phyloP scores from a whole-genome alignment of 2,797 vertebrate genomes.

The Premnoplex brunnescens region DNA sequence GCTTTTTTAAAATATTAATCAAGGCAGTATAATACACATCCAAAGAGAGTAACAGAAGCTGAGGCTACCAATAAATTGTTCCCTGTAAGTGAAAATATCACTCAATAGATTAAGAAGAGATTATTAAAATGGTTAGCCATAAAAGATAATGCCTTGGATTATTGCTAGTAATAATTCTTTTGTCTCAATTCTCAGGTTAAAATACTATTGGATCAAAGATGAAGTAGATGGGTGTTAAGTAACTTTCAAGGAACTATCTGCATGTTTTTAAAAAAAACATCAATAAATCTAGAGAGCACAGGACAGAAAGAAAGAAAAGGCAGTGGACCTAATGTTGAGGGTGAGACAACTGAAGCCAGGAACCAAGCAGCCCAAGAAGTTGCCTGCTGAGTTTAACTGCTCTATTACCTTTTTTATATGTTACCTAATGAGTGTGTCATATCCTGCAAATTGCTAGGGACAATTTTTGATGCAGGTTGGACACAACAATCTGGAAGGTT shows the following conservation, averaged over 20 bases:
- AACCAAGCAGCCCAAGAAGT: background rate
- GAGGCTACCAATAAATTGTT: background rate
- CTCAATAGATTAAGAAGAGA: background rate
- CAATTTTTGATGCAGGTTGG: background rate
- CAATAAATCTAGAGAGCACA: background rate
- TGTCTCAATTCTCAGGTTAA: background rate
- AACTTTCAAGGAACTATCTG: background rate
- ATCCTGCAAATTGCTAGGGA: background rate
- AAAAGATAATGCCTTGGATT: background rate
- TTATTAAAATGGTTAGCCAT: background rate
- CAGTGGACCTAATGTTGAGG: background rate
- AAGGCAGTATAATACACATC: background rate
- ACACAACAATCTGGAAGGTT: background rate
- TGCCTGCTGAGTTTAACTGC: background rate
- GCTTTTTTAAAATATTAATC: background rate
- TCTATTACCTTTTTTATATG: background rate
- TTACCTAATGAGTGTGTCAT: background rate
- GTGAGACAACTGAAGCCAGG: background rate
- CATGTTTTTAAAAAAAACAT: background rate
- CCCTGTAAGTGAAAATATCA: background rate
- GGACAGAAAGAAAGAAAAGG: background rate
- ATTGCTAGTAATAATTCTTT: background rate
- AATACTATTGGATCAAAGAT: background rate
- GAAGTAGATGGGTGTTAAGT: background rate
- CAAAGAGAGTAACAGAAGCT: background rate